Base-by-base conservation (phyloP, 2,113 vertebrate species). In the Strix aluco region DNA sequence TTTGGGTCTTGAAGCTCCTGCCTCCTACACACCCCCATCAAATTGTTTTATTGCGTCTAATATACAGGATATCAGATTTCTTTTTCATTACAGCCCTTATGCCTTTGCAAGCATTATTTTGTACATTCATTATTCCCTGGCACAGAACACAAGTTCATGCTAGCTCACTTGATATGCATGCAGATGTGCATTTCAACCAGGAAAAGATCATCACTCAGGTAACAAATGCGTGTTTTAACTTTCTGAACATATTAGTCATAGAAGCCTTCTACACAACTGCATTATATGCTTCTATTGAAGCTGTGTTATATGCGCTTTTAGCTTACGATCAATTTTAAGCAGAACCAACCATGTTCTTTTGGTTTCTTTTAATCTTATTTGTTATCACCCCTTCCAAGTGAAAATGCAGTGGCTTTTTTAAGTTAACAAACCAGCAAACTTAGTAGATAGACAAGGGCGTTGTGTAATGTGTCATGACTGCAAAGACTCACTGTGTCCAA, bases 131-230 rank as follows among this genome's bases (percentile, higher is more conserved):
- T 91, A 40, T 78, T 82, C 58, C 26, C 74, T 77, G 47, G 58
- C 71, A 61, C 46, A 47, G 17, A 90, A 57, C 29, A 19, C 23
- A 62, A 46, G 47, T 58, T 79, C 22, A 49, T 54, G 17, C n/a
- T 36, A 91, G 27, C 47, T 92, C 66, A 21, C 46, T 92, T 47
- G 47, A 44, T 87, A 74, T 54, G 27, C n/a, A 66, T 89, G 51
- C 88, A 81, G 30, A 83, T 93, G 61, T 65, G 81, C 90, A 87
- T 36, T 81, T 84, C 65, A 69, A 70, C 58, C 32, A 86, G 61
- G 52, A 90, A 65, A 73, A 73, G 73, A 86, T 74, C 30, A 32
- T 81, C 54, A 7, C 30, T 87, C 30, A 69, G 55, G 90, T 83
- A 84, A 74, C 3, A 30, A 78, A 79, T n/a, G 32, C 1, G 5